A percentile compares a stretch with the other conserved stretches of the same genome.
Conservation (phyloP, 1,140 invertebrate species). For the Galleria mellonella region DNA sequence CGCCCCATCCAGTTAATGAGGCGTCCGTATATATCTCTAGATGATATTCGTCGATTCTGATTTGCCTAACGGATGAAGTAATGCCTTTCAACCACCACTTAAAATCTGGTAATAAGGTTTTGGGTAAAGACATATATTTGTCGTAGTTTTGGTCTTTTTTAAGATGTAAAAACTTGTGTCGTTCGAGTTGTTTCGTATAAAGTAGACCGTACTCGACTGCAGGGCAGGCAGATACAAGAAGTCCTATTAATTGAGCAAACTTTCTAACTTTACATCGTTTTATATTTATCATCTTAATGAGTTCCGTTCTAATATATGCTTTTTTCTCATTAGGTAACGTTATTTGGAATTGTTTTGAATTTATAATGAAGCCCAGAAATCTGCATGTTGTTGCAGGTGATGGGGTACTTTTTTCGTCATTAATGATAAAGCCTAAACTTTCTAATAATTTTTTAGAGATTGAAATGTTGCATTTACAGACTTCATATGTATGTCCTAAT, state of each 20-base stretch:
- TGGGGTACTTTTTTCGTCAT: constrained; percentile 14
- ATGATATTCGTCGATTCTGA: neutral
- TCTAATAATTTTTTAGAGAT: constrained; percentile 4
- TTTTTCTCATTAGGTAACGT: neutral
- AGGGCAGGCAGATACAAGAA: constrained; percentile 1
- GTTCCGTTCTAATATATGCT: neutral
- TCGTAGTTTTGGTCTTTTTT: neutral
- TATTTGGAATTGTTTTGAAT: neutral
- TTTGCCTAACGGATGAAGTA: neutral
- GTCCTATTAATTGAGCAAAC: neutral
- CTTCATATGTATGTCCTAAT: neutral
- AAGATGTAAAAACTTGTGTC: constrained; percentile 1
- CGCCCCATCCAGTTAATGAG: constrained; percentile 3
- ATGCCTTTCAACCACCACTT: neutral
- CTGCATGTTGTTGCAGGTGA: constrained; percentile 6
- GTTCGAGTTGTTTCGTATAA: constrained; percentile 1
- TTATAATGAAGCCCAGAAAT: constrained; percentile 16
- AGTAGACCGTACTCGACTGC: constrained; percentile 3
- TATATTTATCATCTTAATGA: neutral
- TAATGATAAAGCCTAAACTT: constrained; percentile 19
- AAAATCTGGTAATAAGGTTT: neutral
- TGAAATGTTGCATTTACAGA: constrained; percentile 6
- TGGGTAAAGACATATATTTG: neutral
- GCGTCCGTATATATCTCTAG: constrained; percentile 1
- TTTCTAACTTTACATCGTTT: neutral